Conservation (phyloP, 2,888 invertebrate species). For the Trilocha varians region DNA sequence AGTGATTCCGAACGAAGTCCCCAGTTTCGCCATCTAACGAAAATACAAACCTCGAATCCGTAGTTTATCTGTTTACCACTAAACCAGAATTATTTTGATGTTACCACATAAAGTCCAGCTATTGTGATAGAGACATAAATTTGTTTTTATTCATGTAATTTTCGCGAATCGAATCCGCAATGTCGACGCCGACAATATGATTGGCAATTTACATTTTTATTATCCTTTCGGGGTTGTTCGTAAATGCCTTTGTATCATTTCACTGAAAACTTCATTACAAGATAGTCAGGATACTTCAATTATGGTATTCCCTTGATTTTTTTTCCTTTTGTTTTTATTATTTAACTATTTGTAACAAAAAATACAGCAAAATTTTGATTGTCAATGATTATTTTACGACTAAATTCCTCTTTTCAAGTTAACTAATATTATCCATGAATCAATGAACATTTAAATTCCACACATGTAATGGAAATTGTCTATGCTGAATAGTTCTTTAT, state of each 20-base stretch:
- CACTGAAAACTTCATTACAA: constrained; percentile 17
- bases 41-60: background rate
- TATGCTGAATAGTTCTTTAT: too few species aligned
- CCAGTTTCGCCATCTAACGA: background rate
- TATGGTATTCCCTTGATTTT: too few species aligned
- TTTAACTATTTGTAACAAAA: too few species aligned
- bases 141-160: constrained; percentile 2
- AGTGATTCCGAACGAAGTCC: too few species aligned
- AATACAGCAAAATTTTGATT: too few species aligned
- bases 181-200: constrained; percentile 25
- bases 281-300: background rate
- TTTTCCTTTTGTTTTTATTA: too few species aligned
- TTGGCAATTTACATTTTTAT: constrained; percentile 40
- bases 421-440: too few species aligned
- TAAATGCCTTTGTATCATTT: constrained; percentile 25
- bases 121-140: constrained; percentile 11
- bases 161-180: constrained; percentile 19
- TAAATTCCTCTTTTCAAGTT: too few species aligned
- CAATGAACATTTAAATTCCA: too few species aligned
- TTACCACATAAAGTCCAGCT: background rate
- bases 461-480: too few species aligned
- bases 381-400: too few species aligned
- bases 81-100: background rate
- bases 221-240: constrained; percentile 23
- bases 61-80: background rate